Evolutionary conservation across 2,888 invertebrate genomes (phyloP).

Genomic region (Leptarthrus brevirostris): DNA sequence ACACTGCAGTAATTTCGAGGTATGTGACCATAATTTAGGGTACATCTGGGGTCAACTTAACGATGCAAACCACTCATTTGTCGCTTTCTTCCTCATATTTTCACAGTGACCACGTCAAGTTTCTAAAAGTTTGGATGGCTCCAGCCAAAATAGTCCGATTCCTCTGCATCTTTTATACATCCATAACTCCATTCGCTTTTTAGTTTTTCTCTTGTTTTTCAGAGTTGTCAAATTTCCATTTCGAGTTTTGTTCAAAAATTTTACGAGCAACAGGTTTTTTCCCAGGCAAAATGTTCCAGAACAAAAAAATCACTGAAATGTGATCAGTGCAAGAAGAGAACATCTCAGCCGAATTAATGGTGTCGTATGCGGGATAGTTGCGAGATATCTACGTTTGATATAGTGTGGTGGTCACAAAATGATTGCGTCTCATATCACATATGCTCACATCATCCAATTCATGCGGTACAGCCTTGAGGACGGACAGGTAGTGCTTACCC

Average conservation of each 20-base stretch:
- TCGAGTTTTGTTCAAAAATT: conserved; percentile 34
- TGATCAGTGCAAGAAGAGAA: conserved; percentile 10
- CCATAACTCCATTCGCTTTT: conserved; percentile 3
- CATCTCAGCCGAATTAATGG: background rate
- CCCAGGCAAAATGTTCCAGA: background rate
- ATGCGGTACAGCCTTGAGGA: background rate
- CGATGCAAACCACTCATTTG: background rate
- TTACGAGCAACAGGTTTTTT: conserved; percentile 38
- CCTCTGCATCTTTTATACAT: background rate
- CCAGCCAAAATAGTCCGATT: background rate
- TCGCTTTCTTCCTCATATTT: background rate
- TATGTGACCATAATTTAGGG: conserved; percentile 32
- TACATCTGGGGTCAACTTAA: conserved; percentile 4
- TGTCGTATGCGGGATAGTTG: conserved; percentile 1
- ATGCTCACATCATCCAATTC: conserved; percentile 3
- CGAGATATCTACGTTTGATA: conserved; percentile 14
- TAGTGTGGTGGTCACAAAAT: conserved; percentile 4
- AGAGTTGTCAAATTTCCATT: conserved; percentile 33
- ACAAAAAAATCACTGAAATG: conserved; percentile 2
- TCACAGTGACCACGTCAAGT: conserved; percentile 19
- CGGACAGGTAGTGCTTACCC: background rate
- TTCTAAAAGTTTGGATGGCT: conserved; percentile 3
- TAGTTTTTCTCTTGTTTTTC: conserved; percentile 1
- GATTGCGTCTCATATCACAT: background rate
- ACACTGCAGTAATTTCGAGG: background rate